These are phyloP conservation scores for Drosophila athabasca DNA, from an alignment of 1,140 invertebrate genomes.

Conservation along the genomic window DNA sequence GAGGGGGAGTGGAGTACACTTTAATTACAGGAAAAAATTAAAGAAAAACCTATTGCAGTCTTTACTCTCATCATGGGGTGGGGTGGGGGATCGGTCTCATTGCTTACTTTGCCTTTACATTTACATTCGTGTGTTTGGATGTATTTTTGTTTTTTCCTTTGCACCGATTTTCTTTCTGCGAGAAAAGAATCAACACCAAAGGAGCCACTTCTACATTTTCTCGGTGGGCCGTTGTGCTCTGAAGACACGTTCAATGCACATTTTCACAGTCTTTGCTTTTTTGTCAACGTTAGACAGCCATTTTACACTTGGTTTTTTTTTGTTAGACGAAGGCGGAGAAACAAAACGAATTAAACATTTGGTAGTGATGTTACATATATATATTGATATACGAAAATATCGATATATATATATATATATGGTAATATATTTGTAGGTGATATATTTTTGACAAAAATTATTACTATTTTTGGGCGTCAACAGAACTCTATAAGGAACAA, in stretches of 20 bases:
- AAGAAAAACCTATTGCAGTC: conserved; percentile 22
- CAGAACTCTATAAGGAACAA: too few relatives aligned
- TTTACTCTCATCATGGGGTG: conserved; percentile 21
- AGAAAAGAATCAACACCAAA: conserved; percentile 18
- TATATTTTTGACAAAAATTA: too few relatives aligned
- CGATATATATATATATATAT: too few relatives aligned
- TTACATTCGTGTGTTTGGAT: conserved; percentile 53
- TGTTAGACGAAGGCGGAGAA: too few relatives aligned
- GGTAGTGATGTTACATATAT: too few relatives aligned
- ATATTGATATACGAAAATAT: too few relatives aligned
- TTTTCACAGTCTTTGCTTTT: conserved; percentile 20
- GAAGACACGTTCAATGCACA: conserved; percentile 17
- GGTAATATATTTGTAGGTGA: too few relatives aligned
- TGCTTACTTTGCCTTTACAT: conserved; percentile 75
- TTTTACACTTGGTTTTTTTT: too few relatives aligned
- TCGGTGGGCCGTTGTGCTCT: conserved; percentile 12
- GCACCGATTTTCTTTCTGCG: conserved; percentile 61
- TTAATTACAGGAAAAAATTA: conserved; percentile 57
- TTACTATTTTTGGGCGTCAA: too few relatives aligned
- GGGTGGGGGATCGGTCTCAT: conserved; percentile 37
- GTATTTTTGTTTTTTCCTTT: conserved; percentile 51
- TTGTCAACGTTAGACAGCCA: too few relatives aligned
- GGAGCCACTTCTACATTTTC: conserved; percentile 35
- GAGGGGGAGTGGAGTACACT: conserved; percentile 15
- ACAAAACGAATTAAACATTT: too few relatives aligned